A percentile compares a stretch with the other conserved stretches of the same genome.
phyloP scores from a whole-genome alignment of 2,888 invertebrate species.

The Agrotis exclamationis region DNA sequence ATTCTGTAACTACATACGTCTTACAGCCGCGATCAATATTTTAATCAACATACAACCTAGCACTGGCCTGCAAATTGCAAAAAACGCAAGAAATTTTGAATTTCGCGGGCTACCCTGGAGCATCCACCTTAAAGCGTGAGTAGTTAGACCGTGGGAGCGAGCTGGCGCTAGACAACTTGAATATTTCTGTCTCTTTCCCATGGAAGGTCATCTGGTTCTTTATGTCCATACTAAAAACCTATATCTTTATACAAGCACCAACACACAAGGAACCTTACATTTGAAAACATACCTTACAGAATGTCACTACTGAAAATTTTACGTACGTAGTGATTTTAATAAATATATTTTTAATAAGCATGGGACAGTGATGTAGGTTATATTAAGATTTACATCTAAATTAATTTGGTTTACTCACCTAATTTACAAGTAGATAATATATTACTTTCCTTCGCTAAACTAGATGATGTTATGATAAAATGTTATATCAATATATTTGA shows the following conservation, averaged over 20 bases:
- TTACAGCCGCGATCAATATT: no score
- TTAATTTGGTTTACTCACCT: constrained; percentile 71
- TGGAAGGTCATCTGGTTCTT: no score
- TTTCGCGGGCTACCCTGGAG: no score
- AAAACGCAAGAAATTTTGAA: no score
- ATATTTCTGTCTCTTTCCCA: no score
- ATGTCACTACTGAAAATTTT: constrained; percentile 50
- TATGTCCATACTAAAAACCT: not conserved
- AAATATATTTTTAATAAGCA: constrained; percentile 55
- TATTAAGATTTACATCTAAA: constrained; percentile 50
- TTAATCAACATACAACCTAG: no score
- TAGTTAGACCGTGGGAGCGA: no score
- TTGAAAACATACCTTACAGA: constrained; percentile 59
- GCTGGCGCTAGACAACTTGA: no score
- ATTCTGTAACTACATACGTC: no score
- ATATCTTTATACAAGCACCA: not conserved
- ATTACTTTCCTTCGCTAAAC: constrained; percentile 47
- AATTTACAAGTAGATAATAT: constrained; percentile 43
- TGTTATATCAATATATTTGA: constrained; percentile 40
- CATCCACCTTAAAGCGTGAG: no score
- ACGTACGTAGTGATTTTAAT: constrained; percentile 52
- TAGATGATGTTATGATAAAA: constrained; percentile 37
- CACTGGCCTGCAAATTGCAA: no score
- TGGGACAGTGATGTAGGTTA: constrained; percentile 41
- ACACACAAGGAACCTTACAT: constrained; percentile 77